These are phyloP conservation scores for Mesoligia furuncula DNA, from an alignment of 2,888 invertebrate species.

Conservation along the genomic window DNA sequence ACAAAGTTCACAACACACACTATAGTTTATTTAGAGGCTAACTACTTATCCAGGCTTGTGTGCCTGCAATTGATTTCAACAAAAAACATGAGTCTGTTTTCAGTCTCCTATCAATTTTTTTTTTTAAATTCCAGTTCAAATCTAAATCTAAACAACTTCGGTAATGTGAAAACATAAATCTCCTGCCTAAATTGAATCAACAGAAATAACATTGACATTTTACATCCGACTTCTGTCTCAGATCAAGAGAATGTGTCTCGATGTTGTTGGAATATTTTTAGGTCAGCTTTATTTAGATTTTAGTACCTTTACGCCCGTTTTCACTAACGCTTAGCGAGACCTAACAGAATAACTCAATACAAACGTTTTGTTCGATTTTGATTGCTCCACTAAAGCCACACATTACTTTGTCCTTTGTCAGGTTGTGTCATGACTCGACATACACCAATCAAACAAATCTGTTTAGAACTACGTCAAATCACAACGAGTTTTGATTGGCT, in stretches of 20 bases:
- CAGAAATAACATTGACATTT: slow-evolving; percentile 17
- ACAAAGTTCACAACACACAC: background rate
- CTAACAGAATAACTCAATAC: background rate
- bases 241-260: background rate
- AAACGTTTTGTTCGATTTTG: background rate
- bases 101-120: background rate
- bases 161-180: slow-evolving; percentile 9
- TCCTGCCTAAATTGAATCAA: slow-evolving; percentile 1
- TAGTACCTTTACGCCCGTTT: background rate
- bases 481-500: too few relatives aligned
- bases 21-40: background rate
- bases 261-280: slow-evolving; percentile 7
- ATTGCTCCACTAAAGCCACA: background rate
- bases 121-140: background rate
- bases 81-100: background rate
- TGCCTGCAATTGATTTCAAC: background rate
- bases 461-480: too few relatives aligned
- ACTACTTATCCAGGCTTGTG: background rate
- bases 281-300: background rate
- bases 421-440: too few relatives aligned
- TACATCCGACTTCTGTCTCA: slow-evolving; percentile 3
- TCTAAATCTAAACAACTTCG: background rate
- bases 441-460: too few relatives aligned
- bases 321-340: background rate
- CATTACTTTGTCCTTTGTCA: too few relatives aligned